These are phyloP conservation scores for Perca fluviatilis DNA, from an alignment of 2,113 vertebrate genomes.

Conservation along the genomic window DNA sequence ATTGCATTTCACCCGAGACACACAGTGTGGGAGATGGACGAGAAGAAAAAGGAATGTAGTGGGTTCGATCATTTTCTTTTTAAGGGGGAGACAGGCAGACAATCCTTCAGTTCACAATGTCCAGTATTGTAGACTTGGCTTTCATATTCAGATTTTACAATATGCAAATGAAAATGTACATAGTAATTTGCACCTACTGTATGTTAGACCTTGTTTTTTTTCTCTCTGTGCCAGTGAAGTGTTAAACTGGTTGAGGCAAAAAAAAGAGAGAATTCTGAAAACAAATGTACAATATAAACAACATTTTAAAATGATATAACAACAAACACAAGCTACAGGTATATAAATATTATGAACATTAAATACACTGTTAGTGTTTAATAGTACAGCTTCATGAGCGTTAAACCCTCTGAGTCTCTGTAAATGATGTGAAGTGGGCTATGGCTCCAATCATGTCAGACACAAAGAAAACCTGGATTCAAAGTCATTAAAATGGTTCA, in stretches of 20 bases:
- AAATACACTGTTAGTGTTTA: slow-evolving; percentile 51
- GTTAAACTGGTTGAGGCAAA: slow-evolving; percentile 7
- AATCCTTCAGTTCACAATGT: slow-evolving; percentile 30
- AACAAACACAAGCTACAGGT: slow-evolving; percentile 15
- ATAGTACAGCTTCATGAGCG: slow-evolving; percentile 48
- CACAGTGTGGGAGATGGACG: slow-evolving; percentile 47
- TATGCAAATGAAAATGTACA: not conserved
- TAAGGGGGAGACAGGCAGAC: not conserved
- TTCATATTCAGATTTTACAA: slow-evolving; percentile 18
- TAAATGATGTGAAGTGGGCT: slow-evolving; percentile 67
- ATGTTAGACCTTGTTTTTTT: not conserved
- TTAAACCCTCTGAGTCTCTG: slow-evolving; percentile 52
- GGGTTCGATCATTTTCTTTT: slow-evolving; percentile 55
- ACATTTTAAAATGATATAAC: not conserved
- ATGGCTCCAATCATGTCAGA: slow-evolving; percentile 56
- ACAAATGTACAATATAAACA: not conserved
- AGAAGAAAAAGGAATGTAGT: slow-evolving; percentile 16
- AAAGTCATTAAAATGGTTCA: slow-evolving; percentile 81
- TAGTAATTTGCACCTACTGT: slow-evolving; percentile 1
- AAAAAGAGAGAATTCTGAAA: not conserved
- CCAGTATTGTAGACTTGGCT: slow-evolving; percentile 10
- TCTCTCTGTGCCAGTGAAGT: not conserved
- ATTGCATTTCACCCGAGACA: slow-evolving; percentile 75
- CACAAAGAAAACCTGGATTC: slow-evolving; percentile 71
- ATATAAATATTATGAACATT: not conserved